A percentile compares a stretch with the other conserved stretches of the same genome.
phyloP scores from a whole-genome alignment of 2,113 vertebrate species.

The Epinephelus lanceolatus region DNA sequence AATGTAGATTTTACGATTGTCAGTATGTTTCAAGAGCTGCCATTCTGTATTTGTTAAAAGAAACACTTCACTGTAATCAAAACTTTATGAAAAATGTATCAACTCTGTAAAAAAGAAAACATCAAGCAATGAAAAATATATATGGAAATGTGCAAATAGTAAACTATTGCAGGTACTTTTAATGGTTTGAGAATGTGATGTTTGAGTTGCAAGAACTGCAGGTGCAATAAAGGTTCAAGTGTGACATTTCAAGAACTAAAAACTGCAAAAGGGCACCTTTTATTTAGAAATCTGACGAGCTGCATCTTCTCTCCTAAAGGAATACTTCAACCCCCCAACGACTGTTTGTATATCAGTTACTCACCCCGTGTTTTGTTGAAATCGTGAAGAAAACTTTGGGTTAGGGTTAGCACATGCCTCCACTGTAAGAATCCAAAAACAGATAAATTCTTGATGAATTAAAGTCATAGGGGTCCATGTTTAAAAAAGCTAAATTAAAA shows the following conservation, averaged over 20 bases:
- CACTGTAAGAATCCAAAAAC: no score
- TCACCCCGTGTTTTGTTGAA: no score
- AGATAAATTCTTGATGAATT: no score
- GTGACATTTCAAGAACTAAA: neutral
- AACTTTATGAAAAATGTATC: slow-evolving; percentile 53
- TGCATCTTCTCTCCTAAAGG: neutral
- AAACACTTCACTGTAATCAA: slow-evolving; percentile 51
- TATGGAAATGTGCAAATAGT: slow-evolving; percentile 16
- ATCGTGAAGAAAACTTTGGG: no score
- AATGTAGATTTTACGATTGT: slow-evolving; percentile 50
- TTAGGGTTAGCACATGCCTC: no score
- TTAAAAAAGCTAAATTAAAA: no score
- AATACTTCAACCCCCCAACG: neutral
- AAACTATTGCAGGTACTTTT: neutral
- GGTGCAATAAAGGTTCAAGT: neutral
- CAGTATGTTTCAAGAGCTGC: slow-evolving; percentile 48
- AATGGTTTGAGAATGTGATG: neutral
- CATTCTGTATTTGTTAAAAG: slow-evolving; percentile 61
- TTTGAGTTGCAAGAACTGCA: neutral
- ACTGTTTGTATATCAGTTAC: no score
- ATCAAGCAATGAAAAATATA: slow-evolving; percentile 48
- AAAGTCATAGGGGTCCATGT: no score
- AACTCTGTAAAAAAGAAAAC: slow-evolving; percentile 52
- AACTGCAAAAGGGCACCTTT: neutral
- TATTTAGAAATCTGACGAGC: neutral